Evolutionary conservation across 2,113 vertebrate genomes (phyloP), one percentile per base, ranked within the genome.

Genomic region (Theristicus caerulescens): DNA sequence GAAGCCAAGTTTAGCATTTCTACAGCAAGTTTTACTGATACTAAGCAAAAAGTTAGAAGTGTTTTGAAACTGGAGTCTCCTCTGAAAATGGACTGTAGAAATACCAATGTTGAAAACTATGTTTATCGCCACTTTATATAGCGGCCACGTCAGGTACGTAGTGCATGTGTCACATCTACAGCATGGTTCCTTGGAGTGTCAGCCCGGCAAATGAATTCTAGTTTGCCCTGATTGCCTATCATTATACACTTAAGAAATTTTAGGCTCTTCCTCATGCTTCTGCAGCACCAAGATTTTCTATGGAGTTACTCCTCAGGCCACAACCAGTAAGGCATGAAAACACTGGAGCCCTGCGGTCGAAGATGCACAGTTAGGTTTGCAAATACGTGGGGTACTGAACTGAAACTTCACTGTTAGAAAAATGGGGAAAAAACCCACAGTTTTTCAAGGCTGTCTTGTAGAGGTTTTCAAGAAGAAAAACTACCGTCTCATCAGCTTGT

Each of bases 81-180:
- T 80, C 44, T 47, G 29, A 55, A 90, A 77, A 59, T 0, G 17
- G 65, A 29, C 44, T 42, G 12, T 36, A 47, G 29, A 82, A 90
- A 47, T 7, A 10, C 9, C 9, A 13, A 1, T 44, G 49, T 55
- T 55, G 47, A 67, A 62, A 74, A 13, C 5, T 15, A 1, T 32
- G 8, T 42, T 69, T 80, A 25, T 31, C n/a, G 36, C 16, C 11
- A 5, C 20, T 32, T 52, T 44, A 34, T 27, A 16, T 7, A 66
- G n/a, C 1, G 2, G 32, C 36, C 1, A 3, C 13, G 19, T 34
- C 49, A 44, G 40, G 47, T 38, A 32, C 1, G 0, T 29, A 38
- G 18, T 13, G 2, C 4, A 20, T 2, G 13, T 9, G 4, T 21
- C 54, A 29, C 29, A 31, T 11, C 29, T 42, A 31, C 36, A n/a